Base-by-base conservation (phyloP, 2,888 invertebrate species). In the Cetonia aurata region DNA sequence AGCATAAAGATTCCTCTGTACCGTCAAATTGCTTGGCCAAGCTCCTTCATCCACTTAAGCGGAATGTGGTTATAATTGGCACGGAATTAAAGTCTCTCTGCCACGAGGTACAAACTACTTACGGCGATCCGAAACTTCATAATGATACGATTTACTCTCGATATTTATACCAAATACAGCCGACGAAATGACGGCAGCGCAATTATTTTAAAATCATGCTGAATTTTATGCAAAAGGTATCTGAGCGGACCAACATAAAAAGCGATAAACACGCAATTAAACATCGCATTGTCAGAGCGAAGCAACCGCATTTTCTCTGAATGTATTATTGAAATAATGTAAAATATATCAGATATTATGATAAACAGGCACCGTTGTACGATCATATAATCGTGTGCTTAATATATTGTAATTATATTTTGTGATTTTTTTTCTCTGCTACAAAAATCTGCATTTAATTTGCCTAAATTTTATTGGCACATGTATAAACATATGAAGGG, bases 151-250 rank as follows among this genome's bases (percentile, higher is more conserved):
- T 50, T 65, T 65, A 65, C 62, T 65, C 50, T 65, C 50, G 19
- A 65, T 65, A 50, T 65, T 65, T 50, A 65, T 65, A 65, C 62
- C 41, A 50, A 65, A 65, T 48, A 65, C 62, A 65, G 62, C 50
- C 62, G 41, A 37, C 50, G 33, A 50, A 65, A 50, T 65, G 37
- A 65, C 50, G 33, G 19, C 37, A 25, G 37, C 15, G 17, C 62
- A 37, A 52, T 65, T 65, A 65, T 65, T 48, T 50, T 15, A 37
- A 19, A 65, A 50, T 17, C 62, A 41, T 37, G 37, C 37, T 17
- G 37, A 19, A 50, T n/a, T 65, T 50, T 50, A 65, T 62, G 62
- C 62, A 52, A 50, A 50, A 15, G 37, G 37, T 37, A 37, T 17
- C 17, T 17, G 33, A n/a, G 37, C 33, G 52, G 25, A 8, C 4